A percentile compares a stretch with the other conserved stretches of the same genome.
Evolutionary conservation across 2,888 invertebrate species (phyloP).

Genomic region (Hecatera dysodea): DNA sequence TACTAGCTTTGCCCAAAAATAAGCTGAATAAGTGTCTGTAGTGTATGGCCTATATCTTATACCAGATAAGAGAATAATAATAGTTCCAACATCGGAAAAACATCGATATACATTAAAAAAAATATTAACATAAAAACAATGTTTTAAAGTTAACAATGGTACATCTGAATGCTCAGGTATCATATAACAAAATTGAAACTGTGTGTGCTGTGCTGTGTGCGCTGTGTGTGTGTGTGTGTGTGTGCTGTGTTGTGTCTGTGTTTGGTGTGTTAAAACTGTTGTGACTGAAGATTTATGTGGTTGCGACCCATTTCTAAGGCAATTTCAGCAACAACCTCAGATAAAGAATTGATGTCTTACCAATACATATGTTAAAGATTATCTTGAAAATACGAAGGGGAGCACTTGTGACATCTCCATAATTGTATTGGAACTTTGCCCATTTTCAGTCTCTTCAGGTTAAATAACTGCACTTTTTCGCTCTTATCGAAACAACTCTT

Average conservation of each 20-base stretch:
- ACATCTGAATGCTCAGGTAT: too few species aligned
- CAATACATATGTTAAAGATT: neutral
- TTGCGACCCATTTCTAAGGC: neutral
- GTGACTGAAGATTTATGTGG: too few species aligned
- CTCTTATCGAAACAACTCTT: conserved; percentile 29
- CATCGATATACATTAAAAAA: neutral
- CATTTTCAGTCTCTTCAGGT: conserved; percentile 36
- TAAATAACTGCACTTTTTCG: conserved; percentile 42
- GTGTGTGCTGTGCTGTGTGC: too few species aligned
- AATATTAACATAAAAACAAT: neutral
- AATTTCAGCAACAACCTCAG: neutral
- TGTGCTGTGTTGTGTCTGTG: too few species aligned
- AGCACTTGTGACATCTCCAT: conserved; percentile 26
- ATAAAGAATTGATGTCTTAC: neutral
- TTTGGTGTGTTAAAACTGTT: too few species aligned
- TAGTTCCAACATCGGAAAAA: neutral
- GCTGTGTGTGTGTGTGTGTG: too few species aligned
- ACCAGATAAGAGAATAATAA: neutral
- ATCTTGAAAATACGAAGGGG: neutral
- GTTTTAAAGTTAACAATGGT: neutral
- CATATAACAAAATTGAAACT: neutral
- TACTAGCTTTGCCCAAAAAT: neutral
- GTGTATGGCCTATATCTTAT: neutral
- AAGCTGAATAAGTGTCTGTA: neutral
- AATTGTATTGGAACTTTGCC: conserved; percentile 53